These are phyloP conservation scores for Romanogobio albipinnatus DNA, from an alignment of 2,113 vertebrate genomes.

Conservation along the genomic window DNA sequence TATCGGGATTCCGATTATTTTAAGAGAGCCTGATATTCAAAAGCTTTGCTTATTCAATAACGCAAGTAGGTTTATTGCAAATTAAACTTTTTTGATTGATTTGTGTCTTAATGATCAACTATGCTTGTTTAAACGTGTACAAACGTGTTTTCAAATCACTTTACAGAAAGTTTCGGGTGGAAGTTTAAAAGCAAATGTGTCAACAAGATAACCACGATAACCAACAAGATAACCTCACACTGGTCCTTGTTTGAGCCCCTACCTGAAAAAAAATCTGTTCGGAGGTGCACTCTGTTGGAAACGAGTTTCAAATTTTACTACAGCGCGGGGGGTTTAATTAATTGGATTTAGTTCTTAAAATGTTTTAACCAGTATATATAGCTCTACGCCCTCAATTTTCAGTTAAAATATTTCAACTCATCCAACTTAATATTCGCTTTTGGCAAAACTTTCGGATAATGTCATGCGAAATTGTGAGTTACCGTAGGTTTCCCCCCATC, in stretches of 20 bases:
- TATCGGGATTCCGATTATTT: neutral
- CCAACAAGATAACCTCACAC: neutral
- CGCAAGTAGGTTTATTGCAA: neutral
- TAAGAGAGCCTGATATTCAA: neutral
- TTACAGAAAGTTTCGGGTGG: neutral
- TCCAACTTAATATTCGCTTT: neutral
- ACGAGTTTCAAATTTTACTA: neutral
- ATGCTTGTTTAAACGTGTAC: neutral
- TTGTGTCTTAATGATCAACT: neutral
- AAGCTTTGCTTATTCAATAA: neutral
- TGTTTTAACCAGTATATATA: neutral
- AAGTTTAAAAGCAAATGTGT: neutral
- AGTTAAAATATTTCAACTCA: rapidly evolving
- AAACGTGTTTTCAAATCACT: neutral
- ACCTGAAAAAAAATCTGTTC: conserved; percentile 36
- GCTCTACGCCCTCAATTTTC: rapidly evolving
- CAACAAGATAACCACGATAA: neutral
- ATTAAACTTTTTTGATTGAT: neutral
- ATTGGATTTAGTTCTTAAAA: neutral
- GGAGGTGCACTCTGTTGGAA: conserved; percentile 46
- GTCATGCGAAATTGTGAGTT: neutral
- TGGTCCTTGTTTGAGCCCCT: conserved; percentile 22
- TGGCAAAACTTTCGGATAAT: neutral
- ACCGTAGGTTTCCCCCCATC: neutral
- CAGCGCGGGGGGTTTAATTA: neutral